These are phyloP conservation scores for Apotomis turbidana DNA, from an alignment of 2,888 invertebrate genomes.

Conservation along the genomic window DNA sequence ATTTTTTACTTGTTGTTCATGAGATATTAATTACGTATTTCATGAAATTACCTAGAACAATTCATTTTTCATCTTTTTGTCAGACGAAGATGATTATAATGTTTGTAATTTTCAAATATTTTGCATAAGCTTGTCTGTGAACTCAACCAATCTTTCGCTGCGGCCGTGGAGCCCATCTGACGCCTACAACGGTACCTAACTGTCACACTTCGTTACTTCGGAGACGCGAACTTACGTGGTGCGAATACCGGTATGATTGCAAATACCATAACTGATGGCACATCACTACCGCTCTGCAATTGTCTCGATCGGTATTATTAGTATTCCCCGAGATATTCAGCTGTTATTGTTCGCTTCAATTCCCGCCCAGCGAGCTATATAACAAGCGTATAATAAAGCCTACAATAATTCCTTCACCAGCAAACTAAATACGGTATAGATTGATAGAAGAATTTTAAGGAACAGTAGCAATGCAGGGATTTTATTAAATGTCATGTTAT, in stretches of 20 bases:
- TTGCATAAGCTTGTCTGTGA: too few relatives aligned
- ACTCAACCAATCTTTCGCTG: too few relatives aligned
- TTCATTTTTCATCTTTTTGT: too few relatives aligned
- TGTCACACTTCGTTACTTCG: too few relatives aligned
- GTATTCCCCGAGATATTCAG: conserved; percentile 10
- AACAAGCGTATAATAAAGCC: conserved; percentile 12
- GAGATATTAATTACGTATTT: too few relatives aligned
- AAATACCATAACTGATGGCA: neutral
- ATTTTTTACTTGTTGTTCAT: too few relatives aligned
- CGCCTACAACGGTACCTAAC: too few relatives aligned
- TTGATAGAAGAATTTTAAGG: neutral
- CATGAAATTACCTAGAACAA: too few relatives aligned
- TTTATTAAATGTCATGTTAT: too few relatives aligned
- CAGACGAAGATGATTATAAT: too few relatives aligned
- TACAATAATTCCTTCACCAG: neutral
- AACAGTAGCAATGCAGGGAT: neutral
- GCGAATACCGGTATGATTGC: neutral
- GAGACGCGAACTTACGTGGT: neutral
- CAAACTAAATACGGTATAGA: neutral
- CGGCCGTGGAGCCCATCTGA: too few relatives aligned
- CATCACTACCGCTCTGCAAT: neutral
- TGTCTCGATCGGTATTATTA: conserved; percentile 33
- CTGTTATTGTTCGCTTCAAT: conserved; percentile 22
- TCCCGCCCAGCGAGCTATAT: neutral
- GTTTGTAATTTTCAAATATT: too few relatives aligned